Evolutionary conservation across 2,888 invertebrate species (phyloP).

Genomic region (Biston stratarius): DNA sequence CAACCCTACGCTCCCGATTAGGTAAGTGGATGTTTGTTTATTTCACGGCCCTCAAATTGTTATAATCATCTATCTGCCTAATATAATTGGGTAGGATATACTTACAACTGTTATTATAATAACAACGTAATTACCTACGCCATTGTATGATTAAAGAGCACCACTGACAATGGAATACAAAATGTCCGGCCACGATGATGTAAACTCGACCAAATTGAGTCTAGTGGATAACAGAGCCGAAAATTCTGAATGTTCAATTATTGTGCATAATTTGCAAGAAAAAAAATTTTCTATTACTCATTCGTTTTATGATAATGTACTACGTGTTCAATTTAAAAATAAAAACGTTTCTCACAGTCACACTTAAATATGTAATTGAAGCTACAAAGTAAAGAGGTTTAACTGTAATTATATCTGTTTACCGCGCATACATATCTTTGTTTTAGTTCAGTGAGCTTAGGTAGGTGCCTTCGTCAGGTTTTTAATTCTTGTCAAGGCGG

Average conservation of each 20-base stretch:
- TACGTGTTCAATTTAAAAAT: neutral
- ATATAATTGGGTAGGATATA: constrained; percentile 38
- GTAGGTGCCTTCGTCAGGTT: too few species aligned
- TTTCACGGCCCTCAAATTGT: constrained; percentile 26
- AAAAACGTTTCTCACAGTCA: neutral
- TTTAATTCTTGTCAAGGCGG: too few species aligned
- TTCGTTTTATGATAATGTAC: neutral
- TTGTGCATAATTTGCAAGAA: neutral
- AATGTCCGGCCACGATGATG: constrained; percentile 42
- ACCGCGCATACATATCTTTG: neutral
- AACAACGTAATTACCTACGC: constrained; percentile 48
- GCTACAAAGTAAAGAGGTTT: neutral
- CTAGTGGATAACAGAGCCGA: constrained; percentile 24
- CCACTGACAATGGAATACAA: constrained; percentile 43
- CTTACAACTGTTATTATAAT: constrained; percentile 45
- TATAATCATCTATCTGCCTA: constrained; percentile 24
- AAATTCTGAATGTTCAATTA: constrained; percentile 18
- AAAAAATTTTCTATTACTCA: neutral
- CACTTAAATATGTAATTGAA: neutral
- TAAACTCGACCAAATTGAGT: constrained; percentile 38
- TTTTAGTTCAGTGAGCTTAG: too few species aligned
- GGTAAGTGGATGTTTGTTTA: constrained; percentile 54
- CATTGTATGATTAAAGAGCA: constrained; percentile 43
- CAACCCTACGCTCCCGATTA: constrained; percentile 39
- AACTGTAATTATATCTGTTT: neutral